Base-by-base conservation (phyloP, 1,140 invertebrate species). In the Rhynchophorus ferrugineus region DNA sequence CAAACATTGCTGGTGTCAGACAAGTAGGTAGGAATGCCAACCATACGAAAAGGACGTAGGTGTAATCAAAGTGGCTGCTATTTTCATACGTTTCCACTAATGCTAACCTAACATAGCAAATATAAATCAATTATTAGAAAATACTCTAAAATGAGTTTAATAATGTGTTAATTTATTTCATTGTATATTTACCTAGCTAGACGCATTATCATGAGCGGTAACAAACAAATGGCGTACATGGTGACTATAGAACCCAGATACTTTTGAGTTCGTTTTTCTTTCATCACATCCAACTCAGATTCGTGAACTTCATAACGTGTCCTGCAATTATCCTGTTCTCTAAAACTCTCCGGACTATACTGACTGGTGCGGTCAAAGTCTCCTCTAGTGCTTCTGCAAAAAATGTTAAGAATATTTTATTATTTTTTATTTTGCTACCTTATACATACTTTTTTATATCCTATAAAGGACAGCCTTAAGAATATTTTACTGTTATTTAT, bases 41-140 rank as follows among this genome's bases (percentile, higher is more conserved):
- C 81, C 82, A 86, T 3, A 85, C 78, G 54, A 85, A 82, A 52
- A 79, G 75, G 20, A 79, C 73, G 63, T 80, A 87, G 1, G 76
- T 80, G 14, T 85, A 75, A 60, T 87, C 84, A 46, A 85, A 82
- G 60, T 81, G 77, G 16, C 74, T 75, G 14, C 71, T 75, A 61
- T 85, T 87, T 33, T 82, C 79, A 52, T 84, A 81, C 0, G 81
- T 85, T 63, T 86, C 84, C 33, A 76, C 69, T 8, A 86, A 66
- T 20, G 80, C 77, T 45, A 82, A 73, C 36, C 11, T n/a, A 37
- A 5, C 9, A n/a, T n/a, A n/a, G n/a, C n/a, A n/a, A n/a, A n/a
- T n/a, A n/a, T n/a, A n/a, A n/a, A n/a, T n/a, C n/a, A n/a, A n/a
- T n/a, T n/a, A n/a, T n/a, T n/a, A n/a, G n/a, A n/a, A n/a, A n/a